Evolutionary conservation across 2,888 invertebrate genomes (phyloP), one percentile per base, ranked within the genome.

Genomic region (Eudasyphora cyanicolor): DNA sequence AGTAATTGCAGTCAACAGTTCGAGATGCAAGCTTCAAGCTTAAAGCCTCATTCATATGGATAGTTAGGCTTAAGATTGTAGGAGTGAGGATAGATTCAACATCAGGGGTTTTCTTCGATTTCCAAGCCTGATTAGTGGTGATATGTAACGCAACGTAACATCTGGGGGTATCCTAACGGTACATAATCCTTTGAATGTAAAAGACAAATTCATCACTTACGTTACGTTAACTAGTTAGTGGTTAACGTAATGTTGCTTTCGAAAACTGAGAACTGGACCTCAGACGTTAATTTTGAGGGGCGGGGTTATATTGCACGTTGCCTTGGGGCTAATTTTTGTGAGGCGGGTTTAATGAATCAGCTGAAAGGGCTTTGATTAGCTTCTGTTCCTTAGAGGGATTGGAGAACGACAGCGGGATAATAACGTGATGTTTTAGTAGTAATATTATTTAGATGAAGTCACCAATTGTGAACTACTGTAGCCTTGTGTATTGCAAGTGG

Each of bases 401-500:
- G 38, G 38, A 24, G 24, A 24, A 21, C 14, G 57, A 27, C 57
- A 27, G 45, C 14, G 14, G 14, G 24, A 7, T 24, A 4, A 10
- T 24, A 7, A 24, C 8, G 57, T 3, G 10, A 51, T 19, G 14
- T 4, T 83, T 88, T 89, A 90, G 80, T 89, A 89, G 85, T 90
- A 91, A 89, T 92, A 93, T 94, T 95, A 95, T 94, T 95, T 97
- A 89, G 96, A 95, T 71, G 96, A 95, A 83, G 95, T 94, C 86
- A 95, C 94, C 82, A 97, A 93, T 27, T 97, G 96, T 87, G 95
- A 95, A 87, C 95, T 95, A 84, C 96, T 95, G 92, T 97, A 98
- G 91, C 92, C 92, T 92, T 97, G 97, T 57, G 96, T 95, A 89
- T 95, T 97, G 93, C 97, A 97, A 70, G 97, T 97, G 62, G 97